Evolutionary conservation across 2,797 vertebrate species (phyloP), one percentile per base, ranked within the genome.

Genomic region (Champsocephalus gunnari): DNA sequence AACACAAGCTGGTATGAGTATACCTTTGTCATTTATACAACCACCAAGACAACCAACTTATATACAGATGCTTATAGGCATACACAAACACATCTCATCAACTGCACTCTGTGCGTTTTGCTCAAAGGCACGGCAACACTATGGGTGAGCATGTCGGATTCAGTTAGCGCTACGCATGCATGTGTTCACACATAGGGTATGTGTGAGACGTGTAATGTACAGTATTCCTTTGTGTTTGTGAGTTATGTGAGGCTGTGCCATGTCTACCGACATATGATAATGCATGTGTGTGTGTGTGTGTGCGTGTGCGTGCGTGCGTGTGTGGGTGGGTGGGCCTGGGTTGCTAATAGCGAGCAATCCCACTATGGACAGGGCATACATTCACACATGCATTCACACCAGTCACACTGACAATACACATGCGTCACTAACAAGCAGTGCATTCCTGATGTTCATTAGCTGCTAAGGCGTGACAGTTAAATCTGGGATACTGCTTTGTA

Each of bases 361-460:
- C 48, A 54, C 70, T 24, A 13, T 58, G 62, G 38, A 59, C 64
- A 59, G 45, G 41, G 28, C 49, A 54, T 21, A 8, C 49, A 54
- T 21, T 8, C 38, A n/a, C 41, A 63, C 9, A 65, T 12, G 57
- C 45, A 68, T 13, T 56, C 44, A n/a, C 44, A 47, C 17, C 21
- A 12, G 4, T 17, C 24, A 53, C 21, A 56, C 56, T 58, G 24
- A 48, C 62, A 16, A 71, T 65, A 21, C 65, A 75, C 63, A 63
- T 43, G 16, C 54, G 77, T 76, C 54, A 51, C 73, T 84, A 67
- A 84, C 66, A 64, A 44, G 65, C 73, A n/a, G 61, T 21, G 84
- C 83, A 82, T 75, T 71, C 44, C 16, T n/a, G 58, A 83, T 77
- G 80, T 81, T 92, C 77, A 85, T 92, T 90, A 92, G 82, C 71